phyloP scores from a whole-genome alignment of 2,797 vertebrate genomes.

The Amazona ochrocephala region DNA sequence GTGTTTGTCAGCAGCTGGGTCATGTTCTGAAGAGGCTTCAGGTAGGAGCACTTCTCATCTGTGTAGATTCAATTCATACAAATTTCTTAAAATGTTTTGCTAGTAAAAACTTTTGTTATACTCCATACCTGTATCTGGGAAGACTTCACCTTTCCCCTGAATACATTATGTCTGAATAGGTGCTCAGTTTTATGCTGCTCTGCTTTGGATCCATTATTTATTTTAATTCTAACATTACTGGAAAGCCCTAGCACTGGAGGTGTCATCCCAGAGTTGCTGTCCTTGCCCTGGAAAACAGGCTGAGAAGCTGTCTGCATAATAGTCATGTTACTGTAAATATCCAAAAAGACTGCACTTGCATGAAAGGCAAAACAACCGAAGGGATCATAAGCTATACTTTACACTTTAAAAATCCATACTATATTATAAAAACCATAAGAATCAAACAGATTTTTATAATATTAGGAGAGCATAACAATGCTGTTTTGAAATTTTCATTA shows the following conservation, averaged over 20 bases:
- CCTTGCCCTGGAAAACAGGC: background rate
- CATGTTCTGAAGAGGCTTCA: background rate
- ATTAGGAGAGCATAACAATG: background rate
- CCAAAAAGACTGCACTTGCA: background rate
- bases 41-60: background rate
- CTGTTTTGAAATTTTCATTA: background rate
- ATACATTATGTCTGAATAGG: background rate
- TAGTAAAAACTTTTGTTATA: background rate
- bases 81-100: background rate
- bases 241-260: background rate
- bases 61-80: background rate
- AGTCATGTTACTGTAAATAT: background rate
- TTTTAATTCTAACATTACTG: background rate
- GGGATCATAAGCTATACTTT: rapidly evolving
- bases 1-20: background rate
- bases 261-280: background rate
- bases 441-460: background rate
- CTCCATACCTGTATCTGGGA: background rate
- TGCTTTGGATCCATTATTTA: background rate
- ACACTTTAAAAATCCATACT: background rate
- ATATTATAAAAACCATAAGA: background rate
- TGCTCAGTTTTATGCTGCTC: background rate
- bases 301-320: background rate
- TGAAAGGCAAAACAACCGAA: background rate
- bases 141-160: background rate